phyloP scores from a whole-genome alignment of 2,888 invertebrate genomes.

The Apotomis capreana region DNA sequence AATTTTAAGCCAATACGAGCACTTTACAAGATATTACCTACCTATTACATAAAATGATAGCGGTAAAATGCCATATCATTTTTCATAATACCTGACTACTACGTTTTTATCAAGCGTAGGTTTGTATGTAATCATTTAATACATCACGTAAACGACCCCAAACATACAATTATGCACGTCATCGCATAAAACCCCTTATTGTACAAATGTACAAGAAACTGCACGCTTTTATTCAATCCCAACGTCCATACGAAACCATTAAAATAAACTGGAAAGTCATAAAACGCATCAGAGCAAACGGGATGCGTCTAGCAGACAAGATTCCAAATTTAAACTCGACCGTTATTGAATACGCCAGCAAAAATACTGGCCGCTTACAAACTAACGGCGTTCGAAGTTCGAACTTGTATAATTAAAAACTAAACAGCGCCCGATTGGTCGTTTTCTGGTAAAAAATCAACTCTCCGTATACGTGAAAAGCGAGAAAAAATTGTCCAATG shows the following conservation, averaged over 20 bases:
- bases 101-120: background rate
- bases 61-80: background rate
- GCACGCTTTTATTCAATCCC: slow-evolving; percentile 29
- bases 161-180: slow-evolving; percentile 9
- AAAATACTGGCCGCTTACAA: slow-evolving; percentile 53
- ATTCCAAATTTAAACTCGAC: slow-evolving; percentile 44
- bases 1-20: too few species aligned
- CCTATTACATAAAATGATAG: slow-evolving; percentile 1
- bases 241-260: slow-evolving; percentile 49
- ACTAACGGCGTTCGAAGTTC: slow-evolving; percentile 42
- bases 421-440: slow-evolving; percentile 73
- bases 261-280: slow-evolving; percentile 50
- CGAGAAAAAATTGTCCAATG: slow-evolving; percentile 77
- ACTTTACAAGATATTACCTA: background rate
- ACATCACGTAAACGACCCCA: slow-evolving; percentile 5
- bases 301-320: slow-evolving; percentile 49
- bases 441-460: slow-evolving; percentile 72
- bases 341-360: slow-evolving; percentile 45
- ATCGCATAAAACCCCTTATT: slow-evolving; percentile 12
- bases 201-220: slow-evolving; percentile 17
- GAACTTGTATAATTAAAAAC: slow-evolving; percentile 78
- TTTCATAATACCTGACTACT: slow-evolving; percentile 4
- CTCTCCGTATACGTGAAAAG: slow-evolving; percentile 78
- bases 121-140: slow-evolving; percentile 22
- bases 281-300: slow-evolving; percentile 53